phyloP scores from a whole-genome alignment of 2,888 invertebrate genomes.

The Tenthredo notha region DNA sequence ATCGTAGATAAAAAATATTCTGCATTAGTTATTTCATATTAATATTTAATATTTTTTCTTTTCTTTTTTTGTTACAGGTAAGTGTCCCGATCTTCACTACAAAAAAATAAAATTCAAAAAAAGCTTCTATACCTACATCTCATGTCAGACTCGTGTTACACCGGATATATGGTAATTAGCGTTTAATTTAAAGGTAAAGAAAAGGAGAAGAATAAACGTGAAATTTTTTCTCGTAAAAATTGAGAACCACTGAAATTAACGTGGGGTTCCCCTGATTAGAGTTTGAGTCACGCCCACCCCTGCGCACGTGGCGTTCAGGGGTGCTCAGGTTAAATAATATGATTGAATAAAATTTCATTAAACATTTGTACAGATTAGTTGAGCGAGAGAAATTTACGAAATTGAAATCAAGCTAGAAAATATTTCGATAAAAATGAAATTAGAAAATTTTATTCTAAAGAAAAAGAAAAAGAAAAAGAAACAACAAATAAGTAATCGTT shows the following conservation, averaged over 20 bases:
- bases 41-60: neutral
- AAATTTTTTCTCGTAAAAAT: neutral
- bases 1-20: neutral
- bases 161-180: neutral
- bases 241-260: slow-evolving; percentile 55
- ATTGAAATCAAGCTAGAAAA: neutral
- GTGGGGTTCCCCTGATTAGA: slow-evolving; percentile 53
- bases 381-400: neutral
- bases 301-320: slow-evolving; percentile 52
- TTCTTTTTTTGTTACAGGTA: slow-evolving; percentile 24
- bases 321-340: slow-evolving; percentile 49
- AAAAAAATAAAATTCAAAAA: neutral
- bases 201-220: neutral
- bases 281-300: slow-evolving; percentile 54
- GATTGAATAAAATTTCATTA: slow-evolving; percentile 48
- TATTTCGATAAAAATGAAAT: no score
- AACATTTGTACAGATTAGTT: neutral
- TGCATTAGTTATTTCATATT: neutral
- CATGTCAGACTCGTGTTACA: neutral
- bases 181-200: neutral
- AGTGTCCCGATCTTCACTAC: slow-evolving; percentile 5
- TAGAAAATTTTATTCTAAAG: no score
- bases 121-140: neutral
- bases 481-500: neutral
- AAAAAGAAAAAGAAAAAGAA: no score